Conservation (phyloP, 2,888 invertebrate species). For the Drosophila mercatorum region DNA sequence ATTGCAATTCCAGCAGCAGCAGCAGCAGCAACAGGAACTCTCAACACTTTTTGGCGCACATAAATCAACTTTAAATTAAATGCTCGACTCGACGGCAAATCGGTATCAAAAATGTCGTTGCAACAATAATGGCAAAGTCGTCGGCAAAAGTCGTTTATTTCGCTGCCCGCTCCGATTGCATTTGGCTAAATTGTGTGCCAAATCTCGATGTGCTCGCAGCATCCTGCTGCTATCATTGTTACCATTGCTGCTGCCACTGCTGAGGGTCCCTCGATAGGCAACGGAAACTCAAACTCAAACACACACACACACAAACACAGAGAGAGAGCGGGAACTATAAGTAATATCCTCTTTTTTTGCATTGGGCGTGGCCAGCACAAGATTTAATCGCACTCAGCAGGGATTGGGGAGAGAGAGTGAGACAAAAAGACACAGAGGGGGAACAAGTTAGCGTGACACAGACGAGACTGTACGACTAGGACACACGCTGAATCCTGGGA, state of each 20-base stretch:
- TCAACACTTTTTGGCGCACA: slow-evolving; percentile 34
- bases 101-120: slow-evolving; percentile 31
- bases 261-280: slow-evolving; percentile 45
- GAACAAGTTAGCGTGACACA: no score
- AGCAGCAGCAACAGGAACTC: slow-evolving; percentile 12
- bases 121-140: slow-evolving; percentile 38
- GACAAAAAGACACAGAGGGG: not conserved
- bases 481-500: no score
- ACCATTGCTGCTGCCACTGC: slow-evolving; percentile 16
- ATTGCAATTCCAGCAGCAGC: slow-evolving; percentile 53
- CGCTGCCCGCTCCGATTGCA: slow-evolving; percentile 41
- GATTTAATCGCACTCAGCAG: slow-evolving; percentile 64
- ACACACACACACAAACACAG: slow-evolving; percentile 14
- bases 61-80: slow-evolving; percentile 79
- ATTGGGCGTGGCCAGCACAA: slow-evolving; percentile 45
- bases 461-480: no score
- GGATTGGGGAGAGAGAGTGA: not conserved
- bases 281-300: slow-evolving; percentile 60
- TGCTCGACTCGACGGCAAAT: slow-evolving; percentile 39
- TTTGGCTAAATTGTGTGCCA: slow-evolving; percentile 64
- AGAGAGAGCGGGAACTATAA: slow-evolving; percentile 13
- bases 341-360: slow-evolving; percentile 57
- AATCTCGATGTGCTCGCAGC: slow-evolving; percentile 41
- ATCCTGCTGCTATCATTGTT: slow-evolving; percentile 34
- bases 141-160: slow-evolving; percentile 43